These are phyloP conservation scores for Passer domesticus DNA, from an alignment of 2,113 vertebrate genomes.

Conservation along the genomic window DNA sequence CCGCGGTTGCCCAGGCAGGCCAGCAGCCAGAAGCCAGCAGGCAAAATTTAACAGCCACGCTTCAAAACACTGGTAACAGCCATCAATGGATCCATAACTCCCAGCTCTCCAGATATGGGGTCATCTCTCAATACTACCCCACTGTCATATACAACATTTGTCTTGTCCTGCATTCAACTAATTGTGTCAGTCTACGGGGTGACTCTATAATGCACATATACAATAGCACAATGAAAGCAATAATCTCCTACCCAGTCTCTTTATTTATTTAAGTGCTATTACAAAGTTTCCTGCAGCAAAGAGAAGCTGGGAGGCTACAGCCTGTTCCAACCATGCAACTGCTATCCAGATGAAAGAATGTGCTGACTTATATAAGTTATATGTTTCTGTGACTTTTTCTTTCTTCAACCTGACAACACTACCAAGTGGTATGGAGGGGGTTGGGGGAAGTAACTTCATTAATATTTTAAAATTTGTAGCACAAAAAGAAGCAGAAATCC, in stretches of 20 bases:
- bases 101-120: constrained; percentile 82
- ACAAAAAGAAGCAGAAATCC: not conserved
- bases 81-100: constrained; percentile 84
- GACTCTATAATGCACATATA: constrained; percentile 79
- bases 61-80: constrained; percentile 75
- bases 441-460: not conserved
- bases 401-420: not conserved
- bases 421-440: not conserved
- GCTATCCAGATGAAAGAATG: constrained; percentile 1
- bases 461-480: not conserved
- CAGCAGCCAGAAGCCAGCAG: constrained; percentile 83
- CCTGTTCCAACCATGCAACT: not conserved
- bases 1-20: constrained; percentile 73
- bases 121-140: constrained; percentile 88
- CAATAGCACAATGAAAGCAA: constrained; percentile 95
- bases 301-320: constrained; percentile 72
- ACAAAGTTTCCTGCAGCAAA: constrained; percentile 91
- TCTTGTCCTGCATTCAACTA: constrained; percentile 83
- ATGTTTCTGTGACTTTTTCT: not conserved
- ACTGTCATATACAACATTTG: constrained; percentile 87
- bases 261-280: constrained; percentile 85
- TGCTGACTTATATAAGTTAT: not conserved
- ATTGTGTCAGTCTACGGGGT: constrained; percentile 75
- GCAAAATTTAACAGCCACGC: constrained; percentile 82
- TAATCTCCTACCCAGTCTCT: constrained; percentile 89